Conservation (phyloP, 2,113 vertebrate species). For the Aegotheles bennettii region DNA sequence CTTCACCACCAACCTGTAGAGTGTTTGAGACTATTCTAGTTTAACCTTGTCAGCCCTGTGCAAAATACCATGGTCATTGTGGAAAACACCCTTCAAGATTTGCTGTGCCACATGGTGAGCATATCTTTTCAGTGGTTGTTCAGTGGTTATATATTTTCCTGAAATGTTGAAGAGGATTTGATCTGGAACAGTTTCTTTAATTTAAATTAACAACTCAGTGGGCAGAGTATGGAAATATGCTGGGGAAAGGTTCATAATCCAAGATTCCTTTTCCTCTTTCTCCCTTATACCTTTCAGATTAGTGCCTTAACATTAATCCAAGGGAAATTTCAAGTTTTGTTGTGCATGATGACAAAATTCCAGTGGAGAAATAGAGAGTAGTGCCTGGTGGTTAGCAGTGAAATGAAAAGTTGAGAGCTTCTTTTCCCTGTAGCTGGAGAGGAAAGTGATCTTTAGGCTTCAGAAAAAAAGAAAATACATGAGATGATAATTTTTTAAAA, state of each 20-base stretch:
- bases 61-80: neutral
- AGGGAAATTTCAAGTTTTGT: neutral
- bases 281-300: neutral
- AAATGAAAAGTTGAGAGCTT: neutral
- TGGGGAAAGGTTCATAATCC: neutral
- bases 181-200: neutral
- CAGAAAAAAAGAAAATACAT: neutral
- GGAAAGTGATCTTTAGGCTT: neutral
- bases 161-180: neutral
- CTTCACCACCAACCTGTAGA: neutral
- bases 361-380: neutral
- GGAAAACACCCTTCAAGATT: neutral
- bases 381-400: neutral
- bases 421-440: neutral
- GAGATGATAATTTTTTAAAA: neutral
- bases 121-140: neutral
- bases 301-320: neutral
- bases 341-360: neutral
- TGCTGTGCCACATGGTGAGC: neutral
- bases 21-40: neutral
- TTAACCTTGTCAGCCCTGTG: neutral
- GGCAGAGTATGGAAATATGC: neutral
- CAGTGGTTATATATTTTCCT: neutral
- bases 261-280: neutral
- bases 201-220: neutral